Percentiles rank a stretch among this genome's conserved stretches.
Conservation (phyloP, 1,140 invertebrate species). For the Atopsyche davidsoni region DNA sequence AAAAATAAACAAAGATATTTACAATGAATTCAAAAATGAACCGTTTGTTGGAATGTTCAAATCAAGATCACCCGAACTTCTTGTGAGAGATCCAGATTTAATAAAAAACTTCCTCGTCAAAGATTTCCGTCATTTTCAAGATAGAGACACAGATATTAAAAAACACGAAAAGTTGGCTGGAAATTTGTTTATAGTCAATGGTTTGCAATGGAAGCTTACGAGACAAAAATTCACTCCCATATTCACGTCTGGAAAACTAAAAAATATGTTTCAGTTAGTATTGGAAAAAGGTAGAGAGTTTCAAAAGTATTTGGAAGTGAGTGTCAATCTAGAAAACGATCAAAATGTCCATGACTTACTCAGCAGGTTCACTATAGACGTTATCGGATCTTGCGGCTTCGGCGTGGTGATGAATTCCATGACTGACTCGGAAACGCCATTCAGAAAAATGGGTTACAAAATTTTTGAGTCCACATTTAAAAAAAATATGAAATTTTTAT, state of each 20-base stretch:
- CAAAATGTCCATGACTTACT: constrained; percentile 40
- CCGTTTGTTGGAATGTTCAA: constrained; percentile 39
- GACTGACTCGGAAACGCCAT: constrained; percentile 35
- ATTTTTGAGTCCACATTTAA: constrained; percentile 31
- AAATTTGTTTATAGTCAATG: constrained; percentile 27
- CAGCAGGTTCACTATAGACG: constrained; percentile 44
- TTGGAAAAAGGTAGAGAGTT: constrained; percentile 31
- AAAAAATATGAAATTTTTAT: not conserved
- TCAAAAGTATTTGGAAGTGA: constrained; percentile 25
- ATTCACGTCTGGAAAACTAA: constrained; percentile 40
- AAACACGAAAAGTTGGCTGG: not conserved
- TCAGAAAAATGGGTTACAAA: constrained; percentile 35
- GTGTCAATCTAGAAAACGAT: not conserved
- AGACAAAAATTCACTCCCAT: constrained; percentile 36
- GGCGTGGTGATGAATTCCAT: constrained; percentile 38
- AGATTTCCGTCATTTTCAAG: constrained; percentile 48
- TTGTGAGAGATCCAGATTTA: constrained; percentile 48
- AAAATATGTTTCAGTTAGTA: constrained; percentile 37
- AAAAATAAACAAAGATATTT: constrained; percentile 24
- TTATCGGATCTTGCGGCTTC: constrained; percentile 45
- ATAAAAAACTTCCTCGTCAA: constrained; percentile 45
- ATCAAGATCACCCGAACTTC: constrained; percentile 38
- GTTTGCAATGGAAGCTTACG: constrained; percentile 45
- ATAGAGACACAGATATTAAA: constrained; percentile 33
- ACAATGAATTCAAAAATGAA: constrained; percentile 29